phyloP scores from a whole-genome alignment of 2,888 invertebrate genomes.

The Mongoloraphidia duomilia region DNA sequence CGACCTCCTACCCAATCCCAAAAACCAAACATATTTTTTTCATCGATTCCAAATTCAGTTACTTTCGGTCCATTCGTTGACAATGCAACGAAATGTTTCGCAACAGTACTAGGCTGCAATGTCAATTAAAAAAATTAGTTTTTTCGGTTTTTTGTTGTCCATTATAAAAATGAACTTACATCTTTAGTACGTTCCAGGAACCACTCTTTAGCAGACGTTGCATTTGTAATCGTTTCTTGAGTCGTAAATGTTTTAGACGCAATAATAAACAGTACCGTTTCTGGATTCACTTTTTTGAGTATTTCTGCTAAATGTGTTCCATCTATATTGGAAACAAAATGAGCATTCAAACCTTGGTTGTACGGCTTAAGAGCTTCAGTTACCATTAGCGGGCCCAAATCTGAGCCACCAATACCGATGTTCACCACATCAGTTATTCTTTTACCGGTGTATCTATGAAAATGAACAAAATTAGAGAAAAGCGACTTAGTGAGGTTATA shows the following conservation, averaged over 20 bases:
- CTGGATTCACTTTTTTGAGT: constrained; percentile 75
- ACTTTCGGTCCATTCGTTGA: constrained; percentile 92
- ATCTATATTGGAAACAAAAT: constrained; percentile 99
- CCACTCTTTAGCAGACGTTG: constrained; percentile 95
- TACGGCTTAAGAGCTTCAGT: constrained; percentile 93
- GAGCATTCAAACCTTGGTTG: constrained; percentile 69
- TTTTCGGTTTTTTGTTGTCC: neutral
- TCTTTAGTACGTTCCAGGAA: constrained; percentile 74
- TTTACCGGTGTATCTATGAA: constrained; percentile 68
- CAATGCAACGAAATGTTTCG: constrained; percentile 95
- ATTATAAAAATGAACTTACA: constrained; percentile 38
- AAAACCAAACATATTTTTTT: constrained; percentile 97
- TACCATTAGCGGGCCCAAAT: constrained; percentile 97
- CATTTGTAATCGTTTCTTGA: constrained; percentile 98
- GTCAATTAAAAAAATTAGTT: constrained; percentile 8
- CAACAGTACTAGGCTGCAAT: constrained; percentile 60
- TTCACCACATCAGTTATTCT: constrained; percentile 94
- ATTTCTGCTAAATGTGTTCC: constrained; percentile 95
- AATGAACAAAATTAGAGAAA: constrained; percentile 2
- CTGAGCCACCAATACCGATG: constrained; percentile 98
- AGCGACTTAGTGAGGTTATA: constrained; percentile 1
- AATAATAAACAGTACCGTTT: constrained; percentile 93
- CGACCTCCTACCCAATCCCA: constrained; percentile 99
- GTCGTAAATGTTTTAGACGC: constrained; percentile 99
- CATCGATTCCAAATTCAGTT: constrained; percentile 93